Conservation (phyloP, 35 echinoderm and acorn worm species). For the Ophioderma brevispina region DNA sequence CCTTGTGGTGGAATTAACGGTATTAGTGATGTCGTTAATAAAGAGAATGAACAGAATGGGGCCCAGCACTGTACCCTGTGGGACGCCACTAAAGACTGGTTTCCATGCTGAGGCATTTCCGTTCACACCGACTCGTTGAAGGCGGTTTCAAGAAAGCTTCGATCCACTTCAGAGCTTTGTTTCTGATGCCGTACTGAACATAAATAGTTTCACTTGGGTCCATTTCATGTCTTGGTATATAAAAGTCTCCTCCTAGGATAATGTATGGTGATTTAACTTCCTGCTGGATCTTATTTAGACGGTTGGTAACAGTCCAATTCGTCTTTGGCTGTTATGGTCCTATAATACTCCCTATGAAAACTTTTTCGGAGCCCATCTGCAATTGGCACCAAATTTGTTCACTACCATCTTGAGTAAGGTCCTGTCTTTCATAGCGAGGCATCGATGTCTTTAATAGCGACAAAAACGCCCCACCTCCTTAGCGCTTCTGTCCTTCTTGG, state of each 20-base stretch:
- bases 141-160: no score
- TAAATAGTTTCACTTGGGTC: no score
- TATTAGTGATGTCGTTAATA: no score
- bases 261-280: conserved; percentile 11
- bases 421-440: conserved; percentile 1
- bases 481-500: neutral
- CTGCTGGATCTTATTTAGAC: neutral
- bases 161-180: no score
- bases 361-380: neutral
- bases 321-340: neutral
- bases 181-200: no score
- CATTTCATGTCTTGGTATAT: conserved; percentile 30
- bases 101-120: no score
- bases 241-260: conserved; percentile 25
- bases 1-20: no score
- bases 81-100: no score
- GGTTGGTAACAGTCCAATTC: neutral
- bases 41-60: no score
- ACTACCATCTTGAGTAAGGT: neutral
- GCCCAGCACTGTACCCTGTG: no score
- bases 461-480: conserved; percentile 2
- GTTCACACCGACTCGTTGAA: no score
- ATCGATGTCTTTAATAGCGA: conserved; percentile 7
- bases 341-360: conserved; percentile 18
- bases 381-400: conserved; percentile 42